phyloP scores from a whole-genome alignment of 2,113 vertebrate species.

The Riparia riparia region DNA sequence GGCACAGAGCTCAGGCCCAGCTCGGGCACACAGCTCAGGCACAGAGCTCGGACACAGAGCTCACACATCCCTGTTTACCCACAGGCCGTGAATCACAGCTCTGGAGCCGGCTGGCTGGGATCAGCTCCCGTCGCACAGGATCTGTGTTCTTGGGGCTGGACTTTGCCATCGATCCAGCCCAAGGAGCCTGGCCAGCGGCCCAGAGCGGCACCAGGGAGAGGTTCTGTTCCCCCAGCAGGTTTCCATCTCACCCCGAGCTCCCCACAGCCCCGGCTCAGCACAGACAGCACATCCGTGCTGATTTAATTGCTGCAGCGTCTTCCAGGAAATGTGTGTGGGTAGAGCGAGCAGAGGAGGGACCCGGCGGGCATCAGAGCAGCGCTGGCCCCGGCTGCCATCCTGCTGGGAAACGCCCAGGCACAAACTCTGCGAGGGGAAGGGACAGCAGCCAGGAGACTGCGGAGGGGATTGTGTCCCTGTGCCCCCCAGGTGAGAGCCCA shows the following conservation, averaged over 20 bases:
- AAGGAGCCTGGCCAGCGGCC: background rate
- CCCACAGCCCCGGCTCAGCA: background rate
- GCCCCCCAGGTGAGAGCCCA: background rate
- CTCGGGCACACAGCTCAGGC: no score
- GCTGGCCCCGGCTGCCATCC: background rate
- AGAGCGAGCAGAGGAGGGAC: background rate
- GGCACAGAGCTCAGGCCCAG: no score
- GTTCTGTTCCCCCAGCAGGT: background rate
- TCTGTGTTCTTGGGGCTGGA: background rate
- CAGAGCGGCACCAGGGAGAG: background rate
- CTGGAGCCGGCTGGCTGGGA: background rate
- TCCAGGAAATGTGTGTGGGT: background rate
- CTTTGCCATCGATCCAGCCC: background rate
- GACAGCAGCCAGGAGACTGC: background rate
- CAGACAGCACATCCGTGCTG: background rate
- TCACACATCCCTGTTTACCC: background rate
- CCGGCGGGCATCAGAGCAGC: background rate
- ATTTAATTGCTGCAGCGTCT: background rate
- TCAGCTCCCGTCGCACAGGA: background rate
- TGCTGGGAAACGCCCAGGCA: background rate
- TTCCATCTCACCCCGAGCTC: background rate
- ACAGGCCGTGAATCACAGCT: constrained; percentile 7
- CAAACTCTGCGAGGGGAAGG: background rate
- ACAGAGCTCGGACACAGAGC: no score
- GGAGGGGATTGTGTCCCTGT: background rate